These are phyloP conservation scores for Drosophila kikkawai DNA, from an alignment of 1,140 invertebrate species.

Conservation along the genomic window DNA sequence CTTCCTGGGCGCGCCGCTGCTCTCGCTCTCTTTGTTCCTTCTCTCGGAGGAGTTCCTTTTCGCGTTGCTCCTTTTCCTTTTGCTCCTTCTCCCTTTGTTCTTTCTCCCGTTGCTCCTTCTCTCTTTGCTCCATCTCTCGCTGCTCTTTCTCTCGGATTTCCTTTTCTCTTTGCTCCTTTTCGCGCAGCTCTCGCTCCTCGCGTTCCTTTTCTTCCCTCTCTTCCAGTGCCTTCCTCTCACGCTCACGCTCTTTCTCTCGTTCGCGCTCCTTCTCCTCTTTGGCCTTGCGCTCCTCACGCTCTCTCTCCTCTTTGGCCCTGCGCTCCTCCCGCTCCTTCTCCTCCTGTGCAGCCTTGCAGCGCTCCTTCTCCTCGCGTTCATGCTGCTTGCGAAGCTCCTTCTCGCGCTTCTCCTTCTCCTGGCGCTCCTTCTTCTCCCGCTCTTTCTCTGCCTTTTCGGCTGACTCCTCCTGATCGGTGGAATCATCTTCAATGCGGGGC, in stretches of 20 bases:
- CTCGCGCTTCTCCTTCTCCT: conserved; percentile 69
- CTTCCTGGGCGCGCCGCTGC: conserved; percentile 23
- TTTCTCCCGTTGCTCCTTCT: conserved; percentile 62
- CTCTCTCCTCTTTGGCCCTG: conserved; percentile 76
- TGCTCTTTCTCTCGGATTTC: conserved; percentile 69
- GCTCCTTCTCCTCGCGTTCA: conserved; percentile 68
- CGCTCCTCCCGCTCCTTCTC: conserved; percentile 77
- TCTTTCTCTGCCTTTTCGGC: conserved; percentile 66
- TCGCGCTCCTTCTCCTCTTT: conserved; percentile 72
- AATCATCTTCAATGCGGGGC: conserved; percentile 68
- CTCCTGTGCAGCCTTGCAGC: conserved; percentile 50
- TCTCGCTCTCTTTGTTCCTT: conserved; percentile 7
- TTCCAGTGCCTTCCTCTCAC: conserved; percentile 74
- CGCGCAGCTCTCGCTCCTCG: conserved; percentile 80
- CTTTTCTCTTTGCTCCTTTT: conserved; percentile 76
- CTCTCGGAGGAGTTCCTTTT: conserved; percentile 13
- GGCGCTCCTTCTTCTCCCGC: conserved; percentile 45
- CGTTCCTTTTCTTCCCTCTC: conserved; percentile 82
- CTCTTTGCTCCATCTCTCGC: conserved; percentile 83
- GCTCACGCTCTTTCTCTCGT: conserved; percentile 58
- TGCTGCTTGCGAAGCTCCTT: conserved; percentile 69
- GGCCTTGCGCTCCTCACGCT: conserved; percentile 80
- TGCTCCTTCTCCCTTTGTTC: conserved; percentile 63
- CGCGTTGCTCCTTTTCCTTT: conserved; percentile 46
- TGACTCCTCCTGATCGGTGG: conserved; percentile 65